phyloP scores from a whole-genome alignment of 1,140 invertebrate species.

The Microplitis demolitor region DNA sequence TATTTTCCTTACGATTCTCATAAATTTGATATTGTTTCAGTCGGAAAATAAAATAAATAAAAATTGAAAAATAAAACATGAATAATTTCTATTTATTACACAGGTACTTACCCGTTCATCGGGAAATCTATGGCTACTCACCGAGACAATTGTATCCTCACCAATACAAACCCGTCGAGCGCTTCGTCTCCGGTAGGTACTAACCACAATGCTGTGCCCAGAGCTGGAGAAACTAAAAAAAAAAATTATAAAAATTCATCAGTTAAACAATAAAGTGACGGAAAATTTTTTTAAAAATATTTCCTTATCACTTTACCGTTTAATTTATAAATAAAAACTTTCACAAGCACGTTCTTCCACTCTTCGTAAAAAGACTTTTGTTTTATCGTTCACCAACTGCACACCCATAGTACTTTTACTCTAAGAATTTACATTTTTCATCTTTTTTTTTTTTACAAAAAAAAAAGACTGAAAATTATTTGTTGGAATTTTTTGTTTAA shows the following conservation, averaged over 20 bases:
- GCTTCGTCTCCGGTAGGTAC: constrained; percentile 85
- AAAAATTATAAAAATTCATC: constrained; percentile 43
- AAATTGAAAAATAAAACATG: too few relatives aligned
- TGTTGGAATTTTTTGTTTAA: background rate
- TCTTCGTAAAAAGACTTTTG: constrained; percentile 5
- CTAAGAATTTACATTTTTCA: background rate
- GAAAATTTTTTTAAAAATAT: constrained; percentile 20
- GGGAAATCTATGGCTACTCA: constrained; percentile 86
- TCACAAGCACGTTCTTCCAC: constrained; percentile 12
- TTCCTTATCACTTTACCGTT: background rate
- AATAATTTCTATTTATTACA: too few relatives aligned
- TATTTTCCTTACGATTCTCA: too few relatives aligned
- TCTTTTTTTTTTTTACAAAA: background rate
- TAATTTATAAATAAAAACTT: background rate
- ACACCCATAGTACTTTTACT: background rate
- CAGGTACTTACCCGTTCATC: constrained; percentile 81
- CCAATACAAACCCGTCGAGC: constrained; percentile 78
- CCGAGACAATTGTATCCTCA: constrained; percentile 84
- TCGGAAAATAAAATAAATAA: too few relatives aligned
- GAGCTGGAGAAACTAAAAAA: constrained; percentile 16
- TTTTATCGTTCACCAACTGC: background rate
- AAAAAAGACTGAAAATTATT: background rate
- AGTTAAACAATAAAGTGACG: constrained; percentile 36
- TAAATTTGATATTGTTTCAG: too few relatives aligned
- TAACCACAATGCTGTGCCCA: constrained; percentile 42